phyloP scores from a whole-genome alignment of 2,113 vertebrate genomes.

The Sus scrofa region DNA sequence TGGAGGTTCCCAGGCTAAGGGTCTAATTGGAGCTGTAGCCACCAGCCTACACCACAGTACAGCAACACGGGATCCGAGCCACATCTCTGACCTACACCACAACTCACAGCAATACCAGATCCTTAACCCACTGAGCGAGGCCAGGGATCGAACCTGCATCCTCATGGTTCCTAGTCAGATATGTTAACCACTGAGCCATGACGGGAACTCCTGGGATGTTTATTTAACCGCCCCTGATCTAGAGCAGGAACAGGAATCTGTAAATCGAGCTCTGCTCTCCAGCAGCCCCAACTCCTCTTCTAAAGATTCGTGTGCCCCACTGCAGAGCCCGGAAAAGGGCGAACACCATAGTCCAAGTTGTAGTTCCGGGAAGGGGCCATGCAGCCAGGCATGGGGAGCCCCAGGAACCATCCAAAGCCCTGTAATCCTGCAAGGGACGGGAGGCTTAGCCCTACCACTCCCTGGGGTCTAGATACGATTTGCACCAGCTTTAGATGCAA shows the following conservation, averaged over 20 bases:
- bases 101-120: too few relatives aligned
- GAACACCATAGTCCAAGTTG: fast-evolving
- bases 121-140: too few relatives aligned
- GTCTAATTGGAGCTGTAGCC: too few relatives aligned
- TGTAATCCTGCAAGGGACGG: neutral
- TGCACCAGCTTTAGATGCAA: constrained; percentile 22
- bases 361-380: neutral
- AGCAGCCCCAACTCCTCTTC: too few relatives aligned
- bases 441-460: neutral
- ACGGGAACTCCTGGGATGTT: too few relatives aligned
- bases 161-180: too few relatives aligned
- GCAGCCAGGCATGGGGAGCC: neutral
- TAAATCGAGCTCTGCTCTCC: neutral
- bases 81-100: too few relatives aligned
- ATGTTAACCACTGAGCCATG: too few relatives aligned
- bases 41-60: too few relatives aligned
- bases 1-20: too few relatives aligned
- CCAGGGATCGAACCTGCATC: too few relatives aligned
- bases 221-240: neutral
- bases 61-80: too few relatives aligned
- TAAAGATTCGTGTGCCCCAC: neutral
- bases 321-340: neutral
- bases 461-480: neutral
- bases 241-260: neutral
- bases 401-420: neutral